Evolutionary conservation across 2,888 invertebrate genomes (phyloP), one percentile per base, ranked within the genome.

Genomic region (Leptinotarsa juncta): DNA sequence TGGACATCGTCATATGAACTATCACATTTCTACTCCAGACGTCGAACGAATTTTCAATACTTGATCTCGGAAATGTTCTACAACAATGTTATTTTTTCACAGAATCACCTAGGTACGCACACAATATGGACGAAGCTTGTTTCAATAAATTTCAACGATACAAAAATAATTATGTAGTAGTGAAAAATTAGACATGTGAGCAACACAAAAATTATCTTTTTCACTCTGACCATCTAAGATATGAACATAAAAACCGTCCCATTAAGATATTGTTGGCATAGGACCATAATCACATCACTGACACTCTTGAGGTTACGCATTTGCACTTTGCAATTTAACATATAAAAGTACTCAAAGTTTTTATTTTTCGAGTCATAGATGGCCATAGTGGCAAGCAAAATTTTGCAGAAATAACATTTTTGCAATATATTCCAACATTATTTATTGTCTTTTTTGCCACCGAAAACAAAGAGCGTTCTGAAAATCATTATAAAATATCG

Each of bases 121-220:
- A 62, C 42, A 42, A 16, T 32, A 62, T 62, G 62, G 62, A 62
- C 62, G 62, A 62, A 62, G 62, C 62, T 62, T 32, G n/a, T 62
- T 62, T 42, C 62, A 62, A 62, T n/a, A 62, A 62, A 62, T 62
- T 62, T 62, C 62, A 62, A 32, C 42, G 32, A 42, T 62, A 62
- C 10, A 62, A 62, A 62, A 32, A 62, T 62, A 62, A 62, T 42
- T 42, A 18, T 62, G 42, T 62, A 42, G 26, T 42, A 62, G 32
- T 62, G 42, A 32, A 42, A 62, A 62, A 62, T 42, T 62, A 62
- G 32, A 42, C 62, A 42, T 62, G 32, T 32, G n/a, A n/a, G 42
- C 42, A 42, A 32, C 15, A 32, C 2, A 62, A 62, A 62, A 42
- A 62, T n/a, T 32, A 5, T 42, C 10, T 42, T 2, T 42, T 42